A percentile compares a stretch with the other conserved stretches of the same genome.
These are phyloP conservation scores for Darevskia mixta DNA, from an alignment of 2,797 vertebrate species.

Conservation along the genomic window DNA sequence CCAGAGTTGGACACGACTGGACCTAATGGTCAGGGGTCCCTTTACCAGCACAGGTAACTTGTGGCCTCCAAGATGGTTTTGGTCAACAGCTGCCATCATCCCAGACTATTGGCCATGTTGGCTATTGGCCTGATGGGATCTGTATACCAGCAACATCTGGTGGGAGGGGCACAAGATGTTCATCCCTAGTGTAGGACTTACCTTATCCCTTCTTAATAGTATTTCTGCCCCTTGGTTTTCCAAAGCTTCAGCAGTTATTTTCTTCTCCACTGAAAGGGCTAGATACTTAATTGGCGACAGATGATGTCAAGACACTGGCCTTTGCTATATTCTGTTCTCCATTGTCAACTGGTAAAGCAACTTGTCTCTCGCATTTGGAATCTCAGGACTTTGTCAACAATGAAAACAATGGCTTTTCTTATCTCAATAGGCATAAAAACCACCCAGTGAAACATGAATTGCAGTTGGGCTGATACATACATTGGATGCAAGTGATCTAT, in stretches of 20 bases:
- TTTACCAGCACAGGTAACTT: too few relatives aligned
- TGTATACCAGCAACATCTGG: too few relatives aligned
- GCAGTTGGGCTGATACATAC: neutral
- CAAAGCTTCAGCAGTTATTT: neutral
- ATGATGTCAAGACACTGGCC: neutral
- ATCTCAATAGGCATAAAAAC: constrained; percentile 13
- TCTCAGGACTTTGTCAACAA: neutral
- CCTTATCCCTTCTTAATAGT: neutral
- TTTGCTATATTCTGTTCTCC: neutral
- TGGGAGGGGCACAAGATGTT: too few relatives aligned
- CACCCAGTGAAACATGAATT: neutral
- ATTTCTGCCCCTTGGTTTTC: neutral
- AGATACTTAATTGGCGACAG: neutral
- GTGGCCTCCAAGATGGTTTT: too few relatives aligned
- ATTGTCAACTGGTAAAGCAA: neutral
- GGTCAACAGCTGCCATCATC: too few relatives aligned
- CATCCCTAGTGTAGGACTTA: too few relatives aligned
- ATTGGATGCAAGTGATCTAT: neutral
- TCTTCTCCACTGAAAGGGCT: neutral
- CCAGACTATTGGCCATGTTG: too few relatives aligned
- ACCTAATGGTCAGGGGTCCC: too few relatives aligned
- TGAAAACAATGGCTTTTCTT: fast-evolving
- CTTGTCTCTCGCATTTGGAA: neutral
- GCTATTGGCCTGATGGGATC: too few relatives aligned
- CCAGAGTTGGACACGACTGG: too few relatives aligned